These are phyloP conservation scores for Drosophila obscura DNA, from an alignment of 1,140 invertebrate species.

Conservation along the genomic window DNA sequence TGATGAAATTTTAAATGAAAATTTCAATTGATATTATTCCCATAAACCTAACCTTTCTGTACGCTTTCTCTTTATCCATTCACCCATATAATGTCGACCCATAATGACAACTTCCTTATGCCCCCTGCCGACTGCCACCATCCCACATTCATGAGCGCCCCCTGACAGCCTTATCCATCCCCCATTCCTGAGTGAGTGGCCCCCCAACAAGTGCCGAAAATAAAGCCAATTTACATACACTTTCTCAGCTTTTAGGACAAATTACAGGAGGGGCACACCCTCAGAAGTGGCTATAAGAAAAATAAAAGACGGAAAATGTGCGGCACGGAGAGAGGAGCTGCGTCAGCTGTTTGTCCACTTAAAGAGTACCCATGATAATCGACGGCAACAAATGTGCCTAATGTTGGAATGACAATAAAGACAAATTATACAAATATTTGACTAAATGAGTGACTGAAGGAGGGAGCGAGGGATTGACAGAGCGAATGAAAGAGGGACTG, in stretches of 20 bases:
- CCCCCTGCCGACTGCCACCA: too few relatives aligned
- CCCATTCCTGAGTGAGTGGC: background rate
- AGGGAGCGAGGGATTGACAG: too few relatives aligned
- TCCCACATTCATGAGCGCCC: too few relatives aligned
- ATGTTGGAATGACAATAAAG: conserved; percentile 73
- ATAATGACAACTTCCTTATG: too few relatives aligned
- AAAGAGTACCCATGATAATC: conserved; percentile 73
- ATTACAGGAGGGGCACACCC: conserved; percentile 24
- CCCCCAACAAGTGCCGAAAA: background rate
- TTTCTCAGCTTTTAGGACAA: conserved; percentile 37
- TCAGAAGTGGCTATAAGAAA: conserved; percentile 14
- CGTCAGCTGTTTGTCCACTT: conserved; percentile 76
- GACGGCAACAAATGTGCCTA: conserved; percentile 73
- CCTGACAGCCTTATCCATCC: too few relatives aligned
- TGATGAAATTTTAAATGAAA: too few relatives aligned
- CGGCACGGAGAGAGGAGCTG: conserved; percentile 29
- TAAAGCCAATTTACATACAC: conserved; percentile 43
- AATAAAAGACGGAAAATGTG: conserved; percentile 26
- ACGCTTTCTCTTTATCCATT: too few relatives aligned
- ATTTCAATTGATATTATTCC: too few relatives aligned
- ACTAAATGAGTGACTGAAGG: conserved; percentile 34
- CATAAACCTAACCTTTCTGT: too few relatives aligned
- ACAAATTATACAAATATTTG: conserved; percentile 76
- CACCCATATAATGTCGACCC: too few relatives aligned
- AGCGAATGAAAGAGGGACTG: background rate